A percentile compares a stretch with the other conserved stretches of the same genome.
These are phyloP conservation scores for Cryptocheilus praepositus DNA, from an alignment of 2,888 invertebrate genomes.

Conservation along the genomic window DNA sequence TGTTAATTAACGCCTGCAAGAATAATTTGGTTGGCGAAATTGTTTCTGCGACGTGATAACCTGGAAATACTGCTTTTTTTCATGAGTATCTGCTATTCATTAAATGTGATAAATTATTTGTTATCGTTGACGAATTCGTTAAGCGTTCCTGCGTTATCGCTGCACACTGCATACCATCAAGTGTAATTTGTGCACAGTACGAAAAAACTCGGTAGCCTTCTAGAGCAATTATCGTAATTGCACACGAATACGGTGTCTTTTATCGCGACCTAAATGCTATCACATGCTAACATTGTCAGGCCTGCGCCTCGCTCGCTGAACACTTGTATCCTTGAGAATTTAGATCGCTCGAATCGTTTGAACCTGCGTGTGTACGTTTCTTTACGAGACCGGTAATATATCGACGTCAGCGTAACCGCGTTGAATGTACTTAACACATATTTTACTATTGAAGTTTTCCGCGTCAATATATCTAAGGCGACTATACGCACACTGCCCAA, in stretches of 20 bases:
- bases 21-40: too few species aligned
- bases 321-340: slow-evolving; percentile 52
- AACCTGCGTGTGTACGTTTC: too few species aligned
- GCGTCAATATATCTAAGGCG: too few species aligned
- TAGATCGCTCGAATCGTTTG: slow-evolving; percentile 35
- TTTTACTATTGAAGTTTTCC: too few species aligned
- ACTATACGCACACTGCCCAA: too few species aligned
- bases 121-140: background rate
- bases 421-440: too few species aligned
- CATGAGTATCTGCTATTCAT: too few species aligned
- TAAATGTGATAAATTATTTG: too few species aligned
- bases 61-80: too few species aligned
- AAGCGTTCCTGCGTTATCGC: background rate
- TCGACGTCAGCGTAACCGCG: too few species aligned
- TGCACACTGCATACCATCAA: background rate
- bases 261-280: slow-evolving; percentile 5
- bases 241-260: background rate
- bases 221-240: background rate
- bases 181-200: background rate
- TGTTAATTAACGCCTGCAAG: too few species aligned
- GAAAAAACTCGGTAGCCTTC: background rate
- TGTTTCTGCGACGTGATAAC: too few species aligned
- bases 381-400: slow-evolving; percentile 24
- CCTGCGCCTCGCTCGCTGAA: background rate
- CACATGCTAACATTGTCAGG: slow-evolving; percentile 17